Evolutionary conservation across 2,113 vertebrate species (phyloP).

Genomic region (Muntiacus muntjak): DNA sequence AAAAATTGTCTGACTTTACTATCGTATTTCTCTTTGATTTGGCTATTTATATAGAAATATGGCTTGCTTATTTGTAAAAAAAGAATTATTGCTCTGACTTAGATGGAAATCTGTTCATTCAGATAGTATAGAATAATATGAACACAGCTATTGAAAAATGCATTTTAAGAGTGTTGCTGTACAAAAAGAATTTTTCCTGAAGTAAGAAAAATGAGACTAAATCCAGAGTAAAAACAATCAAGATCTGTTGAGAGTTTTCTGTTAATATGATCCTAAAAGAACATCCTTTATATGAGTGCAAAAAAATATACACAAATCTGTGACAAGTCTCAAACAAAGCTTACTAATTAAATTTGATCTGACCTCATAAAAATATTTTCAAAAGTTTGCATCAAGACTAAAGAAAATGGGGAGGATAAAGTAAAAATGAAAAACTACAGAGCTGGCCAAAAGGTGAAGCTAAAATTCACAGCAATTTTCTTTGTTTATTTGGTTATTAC

Average conservation of each 20-base stretch:
- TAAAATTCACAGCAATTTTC: not conserved
- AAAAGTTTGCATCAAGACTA: not conserved
- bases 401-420: not conserved
- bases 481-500: conserved; percentile 16
- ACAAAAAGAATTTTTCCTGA: not conserved
- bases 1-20: not conserved
- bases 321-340: not conserved
- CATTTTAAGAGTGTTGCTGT: not conserved
- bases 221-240: not conserved
- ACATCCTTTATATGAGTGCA: not conserved
- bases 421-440: not conserved
- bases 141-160: not conserved
- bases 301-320: not conserved
- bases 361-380: not conserved
- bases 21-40: not conserved
- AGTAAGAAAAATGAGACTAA: not conserved
- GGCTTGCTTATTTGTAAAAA: not conserved
- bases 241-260: not conserved
- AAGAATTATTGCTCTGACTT: not conserved
- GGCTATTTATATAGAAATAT: not conserved
- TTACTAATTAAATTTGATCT: not conserved
- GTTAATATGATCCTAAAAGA: not conserved
- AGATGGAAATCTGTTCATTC: not conserved
- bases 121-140: not conserved
- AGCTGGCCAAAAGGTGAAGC: not conserved